Percentiles rank a stretch among this genome's conserved stretches.
phyloP scores from a whole-genome alignment of 2,888 invertebrate genomes.

The Rhaphigaster nebulosa region DNA sequence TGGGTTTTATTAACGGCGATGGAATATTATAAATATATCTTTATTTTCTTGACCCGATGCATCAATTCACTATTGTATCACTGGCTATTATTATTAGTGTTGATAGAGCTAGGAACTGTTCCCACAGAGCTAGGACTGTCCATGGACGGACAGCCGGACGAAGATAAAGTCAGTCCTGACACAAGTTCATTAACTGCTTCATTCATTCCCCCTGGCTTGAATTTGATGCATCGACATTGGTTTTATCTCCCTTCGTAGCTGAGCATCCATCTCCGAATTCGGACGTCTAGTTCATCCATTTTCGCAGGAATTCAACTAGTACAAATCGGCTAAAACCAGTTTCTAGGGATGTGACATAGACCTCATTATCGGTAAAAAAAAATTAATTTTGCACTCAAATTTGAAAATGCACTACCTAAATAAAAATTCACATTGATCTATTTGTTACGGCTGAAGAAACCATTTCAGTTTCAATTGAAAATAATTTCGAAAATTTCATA shows the following conservation, averaged over 20 bases:
- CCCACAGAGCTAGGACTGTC: neutral
- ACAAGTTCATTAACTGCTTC: conserved; percentile 1
- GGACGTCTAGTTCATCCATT: neutral
- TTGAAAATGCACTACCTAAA: too few relatives aligned
- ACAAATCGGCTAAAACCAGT: neutral
- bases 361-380: too few relatives aligned
- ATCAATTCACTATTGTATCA: neutral
- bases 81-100: neutral
- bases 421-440: too few relatives aligned
- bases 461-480: too few relatives aligned
- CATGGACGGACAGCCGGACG: neutral
- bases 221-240: conserved; percentile 29
- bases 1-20: too few relatives aligned
- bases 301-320: neutral
- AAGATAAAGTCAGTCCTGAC: conserved; percentile 12
- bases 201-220: neutral
- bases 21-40: too few relatives aligned
- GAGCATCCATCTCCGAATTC: neutral
- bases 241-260: neutral
- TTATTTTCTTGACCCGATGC: too few relatives aligned
- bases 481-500: too few relatives aligned
- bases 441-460: too few relatives aligned
- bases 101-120: neutral
- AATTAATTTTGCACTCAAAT: too few relatives aligned
- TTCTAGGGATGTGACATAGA: neutral